phyloP scores from a whole-genome alignment of 1,140 invertebrate genomes.

The Drosophila nannoptera region DNA sequence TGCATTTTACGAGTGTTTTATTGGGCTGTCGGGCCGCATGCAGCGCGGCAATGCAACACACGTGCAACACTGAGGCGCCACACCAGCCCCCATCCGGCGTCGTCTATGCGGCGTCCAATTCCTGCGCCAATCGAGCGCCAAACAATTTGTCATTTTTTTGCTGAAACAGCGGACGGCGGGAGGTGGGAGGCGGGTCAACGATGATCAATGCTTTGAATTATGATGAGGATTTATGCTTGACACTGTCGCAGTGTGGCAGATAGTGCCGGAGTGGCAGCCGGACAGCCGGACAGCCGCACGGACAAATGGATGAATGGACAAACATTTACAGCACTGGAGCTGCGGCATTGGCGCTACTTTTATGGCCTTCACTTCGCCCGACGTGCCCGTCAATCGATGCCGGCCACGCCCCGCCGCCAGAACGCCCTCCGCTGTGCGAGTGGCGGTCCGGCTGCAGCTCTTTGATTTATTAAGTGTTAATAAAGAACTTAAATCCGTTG shows the following conservation, averaged over 20 bases:
- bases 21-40: slow-evolving; percentile 56
- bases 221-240: slow-evolving; percentile 79
- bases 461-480: slow-evolving; percentile 79
- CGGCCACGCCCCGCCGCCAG: not conserved
- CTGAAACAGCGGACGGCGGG: not conserved
- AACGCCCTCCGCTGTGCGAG: too few species aligned
- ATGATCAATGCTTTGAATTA: slow-evolving; percentile 79
- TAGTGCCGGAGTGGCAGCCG: slow-evolving; percentile 40
- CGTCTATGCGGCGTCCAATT: slow-evolving; percentile 45
- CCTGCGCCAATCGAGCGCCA: slow-evolving; percentile 71
- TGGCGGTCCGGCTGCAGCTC: slow-evolving; percentile 3
- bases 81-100: slow-evolving; percentile 23
- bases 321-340: slow-evolving; percentile 58
- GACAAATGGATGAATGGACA: slow-evolving; percentile 58
- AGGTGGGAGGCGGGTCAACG: slow-evolving; percentile 18
- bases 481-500: slow-evolving; percentile 79
- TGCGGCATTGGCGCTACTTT: slow-evolving; percentile 60
- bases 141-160: slow-evolving; percentile 79
- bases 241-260: slow-evolving; percentile 76
- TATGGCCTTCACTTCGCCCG: slow-evolving; percentile 65
- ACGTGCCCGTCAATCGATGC: slow-evolving; percentile 33
- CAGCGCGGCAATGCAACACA: slow-evolving; percentile 43
- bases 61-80: slow-evolving; percentile 54
- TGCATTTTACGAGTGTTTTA: slow-evolving; percentile 74
- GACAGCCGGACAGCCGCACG: slow-evolving; percentile 49